Evolutionary conservation across 2,797 vertebrate genomes (phyloP).

Genomic region (Catamblyrhynchus diadema): DNA sequence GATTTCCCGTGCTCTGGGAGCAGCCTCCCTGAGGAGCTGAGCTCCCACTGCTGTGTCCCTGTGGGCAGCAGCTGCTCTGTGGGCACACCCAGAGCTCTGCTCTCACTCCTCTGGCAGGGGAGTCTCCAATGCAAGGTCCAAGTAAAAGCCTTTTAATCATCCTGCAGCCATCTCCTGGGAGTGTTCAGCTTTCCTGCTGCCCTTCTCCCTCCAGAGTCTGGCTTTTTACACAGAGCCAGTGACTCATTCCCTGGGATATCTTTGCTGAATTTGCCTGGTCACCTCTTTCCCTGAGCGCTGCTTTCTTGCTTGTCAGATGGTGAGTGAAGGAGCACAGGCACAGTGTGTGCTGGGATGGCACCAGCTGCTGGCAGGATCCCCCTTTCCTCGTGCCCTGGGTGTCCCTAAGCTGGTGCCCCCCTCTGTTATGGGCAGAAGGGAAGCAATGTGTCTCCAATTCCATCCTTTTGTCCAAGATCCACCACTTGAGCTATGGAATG

Average conservation of each 20-base stretch:
- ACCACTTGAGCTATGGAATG: not conserved
- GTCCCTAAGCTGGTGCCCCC: rapidly evolving
- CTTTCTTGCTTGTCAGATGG: not conserved
- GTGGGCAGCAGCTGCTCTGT: not conserved
- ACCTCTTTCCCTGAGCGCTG: not conserved
- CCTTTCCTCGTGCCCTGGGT: not conserved
- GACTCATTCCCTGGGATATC: not conserved
- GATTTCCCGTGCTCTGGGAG: not conserved
- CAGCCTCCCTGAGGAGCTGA: not conserved
- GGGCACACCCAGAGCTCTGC: not conserved
- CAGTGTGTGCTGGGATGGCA: not conserved
- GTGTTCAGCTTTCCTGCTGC: not conserved
- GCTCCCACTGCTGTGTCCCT: rapidly evolving
- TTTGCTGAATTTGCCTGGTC: not conserved
- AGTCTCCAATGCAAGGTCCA: not conserved
- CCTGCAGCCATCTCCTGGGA: not conserved
- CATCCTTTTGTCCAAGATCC: not conserved
- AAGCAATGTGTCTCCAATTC: not conserved
- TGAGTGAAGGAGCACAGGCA: not conserved
- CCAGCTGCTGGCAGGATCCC: not conserved
- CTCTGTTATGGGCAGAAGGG: not conserved
- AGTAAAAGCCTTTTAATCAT: not conserved
- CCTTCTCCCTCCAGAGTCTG: not conserved
- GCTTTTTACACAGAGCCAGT: not conserved
- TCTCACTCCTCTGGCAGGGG: not conserved